These are phyloP conservation scores for Brachyhypopomus occidentalis DNA, from an alignment of 2,113 vertebrate species.

Conservation along the genomic window DNA sequence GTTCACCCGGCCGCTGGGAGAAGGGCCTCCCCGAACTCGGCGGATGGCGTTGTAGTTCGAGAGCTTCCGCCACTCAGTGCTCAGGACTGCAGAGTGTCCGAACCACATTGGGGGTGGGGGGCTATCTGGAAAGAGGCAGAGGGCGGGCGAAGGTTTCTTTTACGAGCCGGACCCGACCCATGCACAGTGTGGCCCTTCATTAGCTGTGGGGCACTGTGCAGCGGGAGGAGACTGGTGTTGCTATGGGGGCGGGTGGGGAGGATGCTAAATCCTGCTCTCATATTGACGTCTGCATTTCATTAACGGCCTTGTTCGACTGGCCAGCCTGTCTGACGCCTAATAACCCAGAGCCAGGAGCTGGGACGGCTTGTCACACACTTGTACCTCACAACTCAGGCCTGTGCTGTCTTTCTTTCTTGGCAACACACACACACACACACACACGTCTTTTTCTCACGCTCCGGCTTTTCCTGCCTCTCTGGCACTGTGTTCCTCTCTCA, in stretches of 20 bases:
- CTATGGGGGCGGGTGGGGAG: slow-evolving; percentile 42
- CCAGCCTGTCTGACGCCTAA: slow-evolving; percentile 58
- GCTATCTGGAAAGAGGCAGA: slow-evolving; percentile 72
- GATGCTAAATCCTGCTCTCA: slow-evolving; percentile 72
- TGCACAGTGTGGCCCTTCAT: slow-evolving; percentile 78
- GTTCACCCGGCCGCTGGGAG: slow-evolving; percentile 35
- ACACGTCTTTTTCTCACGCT: not conserved
- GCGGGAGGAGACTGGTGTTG: not conserved
- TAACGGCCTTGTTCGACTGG: slow-evolving; percentile 62
- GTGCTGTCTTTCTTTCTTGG: slow-evolving; percentile 17
- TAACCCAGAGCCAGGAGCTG: slow-evolving; percentile 48
- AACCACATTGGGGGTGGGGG: slow-evolving; percentile 71
- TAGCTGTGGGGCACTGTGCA: slow-evolving; percentile 58
- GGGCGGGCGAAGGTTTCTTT: slow-evolving; percentile 76
- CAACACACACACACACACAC: slow-evolving; percentile 25
- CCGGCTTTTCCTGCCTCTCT: slow-evolving; percentile 5
- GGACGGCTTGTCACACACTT: slow-evolving; percentile 28
- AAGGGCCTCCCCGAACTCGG: slow-evolving; percentile 57
- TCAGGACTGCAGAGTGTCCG: slow-evolving; percentile 70
- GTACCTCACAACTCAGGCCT: no score
- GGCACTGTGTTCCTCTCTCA: not conserved
- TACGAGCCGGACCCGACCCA: slow-evolving; percentile 59
- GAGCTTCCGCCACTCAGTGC: slow-evolving; percentile 69
- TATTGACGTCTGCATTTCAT: slow-evolving; percentile 77
- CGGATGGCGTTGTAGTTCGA: slow-evolving; percentile 63